These are phyloP conservation scores for Cettia cetti DNA, from an alignment of 2,113 vertebrate species.

Conservation along the genomic window DNA sequence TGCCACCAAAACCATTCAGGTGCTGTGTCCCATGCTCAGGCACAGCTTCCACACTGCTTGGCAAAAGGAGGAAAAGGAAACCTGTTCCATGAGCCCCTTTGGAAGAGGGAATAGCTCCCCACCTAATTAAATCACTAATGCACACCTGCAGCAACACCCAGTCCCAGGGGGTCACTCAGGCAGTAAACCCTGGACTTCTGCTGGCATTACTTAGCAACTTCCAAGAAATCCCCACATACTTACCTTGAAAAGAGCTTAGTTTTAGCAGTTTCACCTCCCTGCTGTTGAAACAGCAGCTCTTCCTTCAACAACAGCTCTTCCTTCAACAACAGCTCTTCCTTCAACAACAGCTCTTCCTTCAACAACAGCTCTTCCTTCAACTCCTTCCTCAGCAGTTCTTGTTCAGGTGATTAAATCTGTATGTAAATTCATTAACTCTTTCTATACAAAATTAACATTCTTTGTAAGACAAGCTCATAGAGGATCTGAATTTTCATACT, in stretches of 20 bases:
- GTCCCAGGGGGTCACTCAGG: rapidly evolving
- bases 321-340: too few species aligned
- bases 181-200: not conserved
- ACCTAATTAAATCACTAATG: not conserved
- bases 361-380: too few species aligned
- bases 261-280: not conserved
- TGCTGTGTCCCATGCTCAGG: not conserved
- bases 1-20: not conserved
- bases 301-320: not conserved
- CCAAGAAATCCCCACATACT: rapidly evolving
- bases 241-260: not conserved
- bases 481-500: not conserved
- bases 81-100: rapidly evolving
- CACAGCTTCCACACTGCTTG: not conserved
- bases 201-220: not conserved
- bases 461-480: not conserved
- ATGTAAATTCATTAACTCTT: not conserved
- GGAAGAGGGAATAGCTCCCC: not conserved
- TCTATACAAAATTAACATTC: not conserved
- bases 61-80: not conserved
- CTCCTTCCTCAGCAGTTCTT: not conserved
- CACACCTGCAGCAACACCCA: not conserved
- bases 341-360: not conserved
- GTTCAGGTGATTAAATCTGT: not conserved
- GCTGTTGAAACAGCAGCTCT: not conserved